A percentile compares a stretch with the other conserved stretches of the same genome.
phyloP scores from a whole-genome alignment of 2,113 vertebrate genomes.

The Dromiciops gliroides region DNA sequence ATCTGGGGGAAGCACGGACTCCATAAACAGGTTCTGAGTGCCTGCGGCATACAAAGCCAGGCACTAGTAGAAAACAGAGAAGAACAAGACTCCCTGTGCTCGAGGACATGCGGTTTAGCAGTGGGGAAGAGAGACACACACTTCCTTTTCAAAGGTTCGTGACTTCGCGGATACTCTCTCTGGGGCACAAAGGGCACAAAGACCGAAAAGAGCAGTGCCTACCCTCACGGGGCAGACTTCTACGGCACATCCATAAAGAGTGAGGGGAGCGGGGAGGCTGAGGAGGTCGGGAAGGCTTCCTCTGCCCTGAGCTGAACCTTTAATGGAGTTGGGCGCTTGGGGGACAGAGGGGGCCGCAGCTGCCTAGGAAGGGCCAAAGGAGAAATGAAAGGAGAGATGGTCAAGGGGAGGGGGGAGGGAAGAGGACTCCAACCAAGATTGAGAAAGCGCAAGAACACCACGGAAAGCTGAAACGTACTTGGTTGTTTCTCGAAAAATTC shows the following conservation, averaged over 20 bases:
- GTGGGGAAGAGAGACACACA: neutral
- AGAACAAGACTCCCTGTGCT: neutral
- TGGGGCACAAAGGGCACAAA: neutral
- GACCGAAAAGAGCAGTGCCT: neutral
- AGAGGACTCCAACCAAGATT: slow-evolving; percentile 23
- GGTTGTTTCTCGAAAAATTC: slow-evolving; percentile 95
- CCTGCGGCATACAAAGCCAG: neutral
- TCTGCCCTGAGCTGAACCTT: neutral
- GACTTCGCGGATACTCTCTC: neutral
- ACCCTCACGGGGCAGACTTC: neutral
- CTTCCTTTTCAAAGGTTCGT: neutral
- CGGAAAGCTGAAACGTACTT: slow-evolving; percentile 84
- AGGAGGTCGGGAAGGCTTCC: neutral
- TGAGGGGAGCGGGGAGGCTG: too few species aligned
- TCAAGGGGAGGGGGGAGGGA: too few species aligned
- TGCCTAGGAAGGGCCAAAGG: neutral
- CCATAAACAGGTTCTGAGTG: neutral
- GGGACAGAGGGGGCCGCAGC: too few species aligned
- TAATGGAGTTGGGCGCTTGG: too few species aligned
- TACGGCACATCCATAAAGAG: too few species aligned
- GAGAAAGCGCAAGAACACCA: slow-evolving; percentile 3
- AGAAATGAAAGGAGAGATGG: neutral
- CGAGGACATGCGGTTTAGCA: neutral
- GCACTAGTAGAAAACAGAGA: neutral
- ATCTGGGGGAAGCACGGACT: neutral